These are phyloP conservation scores for Megalopta genalis DNA, from an alignment of 1,140 invertebrate species.

Conservation along the genomic window DNA sequence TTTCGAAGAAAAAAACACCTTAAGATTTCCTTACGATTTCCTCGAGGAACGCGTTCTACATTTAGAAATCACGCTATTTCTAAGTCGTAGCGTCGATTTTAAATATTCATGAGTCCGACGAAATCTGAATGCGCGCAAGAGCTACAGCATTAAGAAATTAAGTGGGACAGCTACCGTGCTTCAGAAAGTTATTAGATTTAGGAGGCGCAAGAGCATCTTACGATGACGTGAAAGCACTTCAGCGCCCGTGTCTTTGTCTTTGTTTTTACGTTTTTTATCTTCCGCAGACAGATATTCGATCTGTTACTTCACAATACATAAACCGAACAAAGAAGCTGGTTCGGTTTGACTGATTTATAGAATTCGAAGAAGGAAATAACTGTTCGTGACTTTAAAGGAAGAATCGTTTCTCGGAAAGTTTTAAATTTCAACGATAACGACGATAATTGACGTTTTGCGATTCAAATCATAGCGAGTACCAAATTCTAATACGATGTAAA, in stretches of 20 bases:
- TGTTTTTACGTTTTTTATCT: no score
- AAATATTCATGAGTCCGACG: slow-evolving; percentile 27
- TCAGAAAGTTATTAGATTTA: slow-evolving; percentile 28
- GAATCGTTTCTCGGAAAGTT: no score
- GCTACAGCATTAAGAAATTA: slow-evolving; percentile 20
- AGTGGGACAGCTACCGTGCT: slow-evolving; percentile 10
- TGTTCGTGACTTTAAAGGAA: no score
- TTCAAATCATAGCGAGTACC: no score
- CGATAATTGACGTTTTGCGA: no score
- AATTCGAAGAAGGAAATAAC: no score
- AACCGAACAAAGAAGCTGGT: no score
- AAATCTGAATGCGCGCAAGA: slow-evolving; percentile 18
- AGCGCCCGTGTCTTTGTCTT: not conserved
- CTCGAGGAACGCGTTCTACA: not conserved
- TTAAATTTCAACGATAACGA: no score
- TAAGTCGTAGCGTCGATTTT: not conserved
- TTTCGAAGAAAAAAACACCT: not conserved
- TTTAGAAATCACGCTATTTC: not conserved
- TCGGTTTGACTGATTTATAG: no score
- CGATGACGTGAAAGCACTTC: not conserved
- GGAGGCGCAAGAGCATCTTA: not conserved
- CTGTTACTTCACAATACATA: no score
- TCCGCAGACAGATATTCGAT: no score
- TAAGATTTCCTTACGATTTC: not conserved
- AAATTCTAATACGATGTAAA: no score